Percentiles rank a stretch among this genome's conserved stretches.
Conservation (phyloP, 2,113 vertebrate genomes). For the Hydropotes inermis region DNA sequence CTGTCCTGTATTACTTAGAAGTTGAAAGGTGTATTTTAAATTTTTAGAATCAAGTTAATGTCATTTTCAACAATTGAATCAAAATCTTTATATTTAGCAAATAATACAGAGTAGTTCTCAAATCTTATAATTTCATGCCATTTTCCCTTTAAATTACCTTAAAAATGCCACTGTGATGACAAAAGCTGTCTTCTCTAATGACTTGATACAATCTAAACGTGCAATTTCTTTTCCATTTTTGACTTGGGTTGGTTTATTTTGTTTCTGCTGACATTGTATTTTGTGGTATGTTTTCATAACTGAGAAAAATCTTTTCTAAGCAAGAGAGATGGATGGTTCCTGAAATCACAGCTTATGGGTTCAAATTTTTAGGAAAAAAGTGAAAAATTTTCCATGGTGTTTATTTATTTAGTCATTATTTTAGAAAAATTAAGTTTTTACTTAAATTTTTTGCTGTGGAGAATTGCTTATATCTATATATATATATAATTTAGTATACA, state of each 20-base stretch:
- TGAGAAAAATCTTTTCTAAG: background rate
- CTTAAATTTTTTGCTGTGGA: background rate
- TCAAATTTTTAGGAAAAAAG: background rate
- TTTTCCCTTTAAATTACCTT: background rate
- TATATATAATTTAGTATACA: background rate
- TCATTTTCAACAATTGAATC: background rate
- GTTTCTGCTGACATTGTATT: slow-evolving; percentile 24
- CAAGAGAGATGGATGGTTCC: background rate
- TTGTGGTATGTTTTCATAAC: background rate
- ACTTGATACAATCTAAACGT: background rate
- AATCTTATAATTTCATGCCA: background rate
- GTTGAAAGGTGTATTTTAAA: background rate
- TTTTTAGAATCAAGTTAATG: background rate
- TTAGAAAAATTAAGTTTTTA: background rate
- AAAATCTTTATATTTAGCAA: background rate
- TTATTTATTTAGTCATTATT: background rate
- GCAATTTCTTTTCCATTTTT: background rate
- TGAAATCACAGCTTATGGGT: background rate
- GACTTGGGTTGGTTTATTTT: background rate
- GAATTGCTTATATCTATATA: background rate
- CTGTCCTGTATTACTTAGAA: background rate
- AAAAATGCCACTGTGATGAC: slow-evolving; percentile 38
- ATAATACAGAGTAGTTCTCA: background rate
- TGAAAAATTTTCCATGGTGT: background rate
- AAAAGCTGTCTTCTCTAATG: slow-evolving; percentile 3